Evolutionary conservation across 2,113 vertebrate genomes (phyloP).

Genomic region (Anoura caudifer): DNA sequence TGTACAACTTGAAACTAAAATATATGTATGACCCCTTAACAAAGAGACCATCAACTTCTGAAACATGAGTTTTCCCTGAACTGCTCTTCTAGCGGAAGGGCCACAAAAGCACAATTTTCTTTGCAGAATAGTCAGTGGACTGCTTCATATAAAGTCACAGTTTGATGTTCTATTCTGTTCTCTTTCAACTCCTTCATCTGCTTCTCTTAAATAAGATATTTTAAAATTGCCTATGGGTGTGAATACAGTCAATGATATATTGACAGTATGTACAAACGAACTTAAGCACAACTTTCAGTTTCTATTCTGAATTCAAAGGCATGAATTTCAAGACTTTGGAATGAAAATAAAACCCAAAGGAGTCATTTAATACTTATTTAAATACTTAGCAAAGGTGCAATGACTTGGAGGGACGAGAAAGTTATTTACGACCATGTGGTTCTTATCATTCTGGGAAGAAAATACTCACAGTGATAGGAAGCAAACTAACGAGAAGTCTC

Average conservation of each 20-base stretch:
- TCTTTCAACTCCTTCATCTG: not conserved
- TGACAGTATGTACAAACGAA: constrained; percentile 5
- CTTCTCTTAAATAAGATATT: not conserved
- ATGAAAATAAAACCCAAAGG: not conserved
- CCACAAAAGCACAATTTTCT: not conserved
- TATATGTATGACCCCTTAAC: not conserved
- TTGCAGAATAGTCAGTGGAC: not conserved
- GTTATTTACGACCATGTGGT: not conserved
- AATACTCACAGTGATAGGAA: not conserved
- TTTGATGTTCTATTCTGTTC: not conserved
- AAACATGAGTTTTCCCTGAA: not conserved
- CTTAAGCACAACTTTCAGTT: not conserved
- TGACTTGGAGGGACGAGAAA: not conserved
- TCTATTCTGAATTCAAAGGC: constrained; percentile 13
- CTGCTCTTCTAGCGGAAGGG: not conserved
- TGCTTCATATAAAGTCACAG: not conserved
- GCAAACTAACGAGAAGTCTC: not conserved
- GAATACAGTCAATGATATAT: not conserved
- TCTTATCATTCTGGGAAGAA: not conserved
- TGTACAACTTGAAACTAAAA: not conserved
- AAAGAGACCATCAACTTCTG: not conserved
- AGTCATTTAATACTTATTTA: not conserved
- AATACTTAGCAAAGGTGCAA: not conserved
- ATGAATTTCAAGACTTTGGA: not conserved
- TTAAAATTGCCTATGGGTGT: not conserved